Percentiles rank a stretch among this genome's conserved stretches.
Conservation (phyloP, 2,888 invertebrate species). For the Cerceris rybyensis region DNA sequence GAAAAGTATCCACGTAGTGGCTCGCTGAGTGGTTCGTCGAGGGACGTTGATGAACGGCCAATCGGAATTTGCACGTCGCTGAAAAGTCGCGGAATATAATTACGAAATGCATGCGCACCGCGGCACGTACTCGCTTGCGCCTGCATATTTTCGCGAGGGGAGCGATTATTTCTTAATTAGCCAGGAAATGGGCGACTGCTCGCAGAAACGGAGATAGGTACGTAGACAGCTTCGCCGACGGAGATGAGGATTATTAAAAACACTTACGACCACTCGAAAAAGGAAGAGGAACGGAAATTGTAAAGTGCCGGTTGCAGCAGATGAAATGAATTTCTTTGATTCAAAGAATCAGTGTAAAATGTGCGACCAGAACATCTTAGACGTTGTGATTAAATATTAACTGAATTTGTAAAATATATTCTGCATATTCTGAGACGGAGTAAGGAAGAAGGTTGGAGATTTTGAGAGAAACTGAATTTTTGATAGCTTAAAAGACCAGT, state of each 20-base stretch:
- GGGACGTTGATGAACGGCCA: constrained; percentile 65
- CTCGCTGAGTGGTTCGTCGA: constrained; percentile 17
- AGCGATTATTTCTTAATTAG: constrained; percentile 64
- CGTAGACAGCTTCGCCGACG: constrained; percentile 2
- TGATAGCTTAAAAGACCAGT: too few species aligned
- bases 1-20: constrained; percentile 29
- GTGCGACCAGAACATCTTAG: too few species aligned
- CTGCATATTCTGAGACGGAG: too few species aligned
- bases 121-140: constrained; percentile 17
- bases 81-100: constrained; percentile 58
- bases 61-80: constrained; percentile 57
- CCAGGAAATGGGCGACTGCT: constrained; percentile 22
- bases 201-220: constrained; percentile 17
- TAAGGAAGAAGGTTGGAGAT: too few species aligned
- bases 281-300: not conserved
- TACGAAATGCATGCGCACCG: constrained; percentile 48
- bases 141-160: constrained; percentile 46
- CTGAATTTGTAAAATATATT: too few species aligned
- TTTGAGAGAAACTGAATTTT: too few species aligned
- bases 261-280: not conserved
- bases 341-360: too few species aligned
- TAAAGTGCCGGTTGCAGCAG: too few species aligned
- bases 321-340: too few species aligned
- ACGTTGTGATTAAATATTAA: too few species aligned
- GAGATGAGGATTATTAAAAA: not conserved